Evolutionary conservation across 2,113 vertebrate species (phyloP).

Genomic region (Oreochromis niloticus): DNA sequence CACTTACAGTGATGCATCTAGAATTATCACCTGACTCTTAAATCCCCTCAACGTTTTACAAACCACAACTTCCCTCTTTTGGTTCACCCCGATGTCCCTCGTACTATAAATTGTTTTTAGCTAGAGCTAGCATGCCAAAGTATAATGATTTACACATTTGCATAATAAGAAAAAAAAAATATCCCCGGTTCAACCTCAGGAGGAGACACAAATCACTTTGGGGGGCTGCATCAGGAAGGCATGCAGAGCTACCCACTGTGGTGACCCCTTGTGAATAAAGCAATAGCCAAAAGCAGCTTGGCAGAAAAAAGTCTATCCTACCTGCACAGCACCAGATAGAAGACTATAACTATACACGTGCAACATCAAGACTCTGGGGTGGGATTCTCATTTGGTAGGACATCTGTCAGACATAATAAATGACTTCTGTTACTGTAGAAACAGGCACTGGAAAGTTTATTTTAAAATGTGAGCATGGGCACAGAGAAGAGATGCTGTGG

Average conservation of each 20-base stretch:
- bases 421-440: neutral
- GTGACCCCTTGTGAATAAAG: neutral
- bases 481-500: neutral
- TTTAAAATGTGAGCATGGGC: neutral
- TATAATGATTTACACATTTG: neutral
- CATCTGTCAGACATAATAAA: neutral
- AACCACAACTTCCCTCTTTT: neutral
- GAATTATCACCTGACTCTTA: neutral
- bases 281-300: neutral
- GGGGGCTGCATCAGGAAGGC: neutral
- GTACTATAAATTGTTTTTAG: neutral
- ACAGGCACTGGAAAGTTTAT: neutral
- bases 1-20: neutral
- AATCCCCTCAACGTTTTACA: neutral
- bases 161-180: neutral
- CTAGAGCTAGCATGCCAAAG: neutral
- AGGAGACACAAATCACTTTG: neutral
- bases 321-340: neutral
- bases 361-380: neutral
- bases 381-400: neutral
- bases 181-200: neutral
- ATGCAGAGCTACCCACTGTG: neutral
- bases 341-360: neutral
- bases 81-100: neutral
- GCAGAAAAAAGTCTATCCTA: neutral